These are phyloP conservation scores for Xiphophorus couchianus DNA, from an alignment of 2,113 vertebrate species.

Conservation along the genomic window DNA sequence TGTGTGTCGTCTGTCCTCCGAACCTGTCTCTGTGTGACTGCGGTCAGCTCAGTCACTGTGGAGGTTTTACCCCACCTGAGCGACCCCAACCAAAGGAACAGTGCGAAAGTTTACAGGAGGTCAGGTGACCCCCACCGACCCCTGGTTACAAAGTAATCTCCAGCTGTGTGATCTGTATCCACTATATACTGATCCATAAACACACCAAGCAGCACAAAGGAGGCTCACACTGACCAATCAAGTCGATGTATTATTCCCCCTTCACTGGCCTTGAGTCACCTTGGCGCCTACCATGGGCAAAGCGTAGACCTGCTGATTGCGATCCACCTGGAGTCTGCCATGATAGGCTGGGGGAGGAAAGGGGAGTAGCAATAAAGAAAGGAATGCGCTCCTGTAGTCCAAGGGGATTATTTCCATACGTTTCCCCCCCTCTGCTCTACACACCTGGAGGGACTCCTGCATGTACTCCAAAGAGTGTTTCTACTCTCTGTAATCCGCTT, in stretches of 20 bases:
- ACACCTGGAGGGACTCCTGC: constrained; percentile 66
- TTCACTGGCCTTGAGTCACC: constrained; percentile 56
- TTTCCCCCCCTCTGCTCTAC: constrained; percentile 49
- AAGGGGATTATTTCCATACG: constrained; percentile 61
- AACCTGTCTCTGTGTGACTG: background rate
- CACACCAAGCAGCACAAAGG: constrained; percentile 46
- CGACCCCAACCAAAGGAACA: constrained; percentile 13
- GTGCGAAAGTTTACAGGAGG: constrained; percentile 36
- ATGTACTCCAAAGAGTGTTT: constrained; percentile 33
- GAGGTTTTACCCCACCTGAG: constrained; percentile 49
- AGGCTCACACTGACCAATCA: constrained; percentile 26
- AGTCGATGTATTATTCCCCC: background rate
- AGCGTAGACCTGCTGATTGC: constrained; percentile 55
- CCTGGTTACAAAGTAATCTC: constrained; percentile 34
- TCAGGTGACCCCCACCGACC: constrained; percentile 36
- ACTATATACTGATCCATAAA: constrained; percentile 59
- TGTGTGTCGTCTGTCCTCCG: background rate
- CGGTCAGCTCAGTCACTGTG: constrained; percentile 13
- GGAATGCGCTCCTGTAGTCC: constrained; percentile 69
- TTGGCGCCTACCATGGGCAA: constrained; percentile 37
- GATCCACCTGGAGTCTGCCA: constrained; percentile 67
- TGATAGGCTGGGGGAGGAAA: constrained; percentile 27
- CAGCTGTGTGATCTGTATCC: constrained; percentile 25
- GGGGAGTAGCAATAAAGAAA: constrained; percentile 71
- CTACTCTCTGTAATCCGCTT: constrained; percentile 42